Evolutionary conservation across 2,797 vertebrate genomes (phyloP).

Genomic region (Xiphorhynchus erythropygius): DNA sequence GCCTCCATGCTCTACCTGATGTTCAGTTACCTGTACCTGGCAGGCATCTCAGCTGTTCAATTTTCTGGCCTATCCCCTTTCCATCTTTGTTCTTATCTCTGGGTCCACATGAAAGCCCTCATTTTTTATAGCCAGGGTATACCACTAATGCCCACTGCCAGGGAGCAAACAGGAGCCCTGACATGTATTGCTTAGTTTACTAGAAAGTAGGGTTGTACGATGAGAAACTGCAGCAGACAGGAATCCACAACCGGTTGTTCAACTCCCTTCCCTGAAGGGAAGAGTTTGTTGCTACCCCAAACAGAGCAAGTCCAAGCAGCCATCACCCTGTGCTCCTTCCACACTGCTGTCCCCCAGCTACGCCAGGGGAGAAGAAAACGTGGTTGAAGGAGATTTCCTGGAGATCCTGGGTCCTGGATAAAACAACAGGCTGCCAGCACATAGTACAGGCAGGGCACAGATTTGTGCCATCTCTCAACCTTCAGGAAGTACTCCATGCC

Average conservation of each 20-base stretch:
- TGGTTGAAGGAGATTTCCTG: neutral
- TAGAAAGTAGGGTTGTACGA: neutral
- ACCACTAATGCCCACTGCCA: neutral
- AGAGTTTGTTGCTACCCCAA: neutral
- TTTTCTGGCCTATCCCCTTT: neutral
- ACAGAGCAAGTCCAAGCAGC: neutral
- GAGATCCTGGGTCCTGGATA: neutral
- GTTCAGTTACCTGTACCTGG: neutral
- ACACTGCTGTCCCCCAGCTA: accelerated
- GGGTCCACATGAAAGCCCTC: neutral
- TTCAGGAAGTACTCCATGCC: neutral
- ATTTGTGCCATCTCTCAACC: neutral
- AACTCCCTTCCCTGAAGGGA: neutral
- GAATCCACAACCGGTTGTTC: neutral
- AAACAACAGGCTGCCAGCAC: neutral
- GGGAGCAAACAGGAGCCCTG: neutral
- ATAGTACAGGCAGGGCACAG: neutral
- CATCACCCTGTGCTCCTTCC: neutral
- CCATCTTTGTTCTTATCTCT: neutral
- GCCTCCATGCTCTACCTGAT: accelerated
- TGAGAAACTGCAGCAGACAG: neutral
- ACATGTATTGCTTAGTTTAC: neutral
- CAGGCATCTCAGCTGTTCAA: neutral
- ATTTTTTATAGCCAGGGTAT: neutral
- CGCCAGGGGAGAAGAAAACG: accelerated